Evolutionary conservation across 2,113 vertebrate species (phyloP).

Genomic region (Mesocricetus auratus): DNA sequence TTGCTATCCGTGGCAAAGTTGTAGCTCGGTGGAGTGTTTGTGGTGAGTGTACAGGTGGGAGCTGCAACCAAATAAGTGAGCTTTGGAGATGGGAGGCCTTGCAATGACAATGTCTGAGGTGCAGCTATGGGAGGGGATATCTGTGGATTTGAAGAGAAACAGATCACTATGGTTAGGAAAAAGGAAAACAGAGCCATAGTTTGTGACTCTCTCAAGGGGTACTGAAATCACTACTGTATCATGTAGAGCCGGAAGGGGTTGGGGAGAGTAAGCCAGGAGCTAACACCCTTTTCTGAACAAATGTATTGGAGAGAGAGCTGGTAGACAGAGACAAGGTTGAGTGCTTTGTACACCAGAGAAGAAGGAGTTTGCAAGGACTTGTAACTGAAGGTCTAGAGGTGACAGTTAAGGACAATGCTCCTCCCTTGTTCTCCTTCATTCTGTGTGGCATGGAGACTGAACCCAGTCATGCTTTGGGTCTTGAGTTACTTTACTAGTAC

Average conservation of each 20-base stretch:
- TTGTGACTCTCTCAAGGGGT: background rate
- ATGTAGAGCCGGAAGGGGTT: background rate
- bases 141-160: background rate
- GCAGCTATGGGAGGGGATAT: background rate
- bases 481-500: background rate
- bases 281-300: background rate
- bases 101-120: background rate
- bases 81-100: background rate
- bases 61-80: background rate
- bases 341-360: background rate
- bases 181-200: background rate
- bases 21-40: background rate
- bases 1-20: background rate
- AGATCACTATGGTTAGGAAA: background rate
- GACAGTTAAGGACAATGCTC: background rate
- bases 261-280: background rate
- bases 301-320: background rate
- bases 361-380: background rate
- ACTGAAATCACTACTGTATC: background rate
- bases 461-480: background rate
- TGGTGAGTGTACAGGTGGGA: background rate
- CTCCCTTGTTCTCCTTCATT: background rate
- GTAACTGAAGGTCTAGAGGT: background rate
- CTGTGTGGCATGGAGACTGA: background rate
- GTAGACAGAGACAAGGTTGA: background rate